Conservation (phyloP, 2,888 invertebrate species). For the Acleris holmiana region DNA sequence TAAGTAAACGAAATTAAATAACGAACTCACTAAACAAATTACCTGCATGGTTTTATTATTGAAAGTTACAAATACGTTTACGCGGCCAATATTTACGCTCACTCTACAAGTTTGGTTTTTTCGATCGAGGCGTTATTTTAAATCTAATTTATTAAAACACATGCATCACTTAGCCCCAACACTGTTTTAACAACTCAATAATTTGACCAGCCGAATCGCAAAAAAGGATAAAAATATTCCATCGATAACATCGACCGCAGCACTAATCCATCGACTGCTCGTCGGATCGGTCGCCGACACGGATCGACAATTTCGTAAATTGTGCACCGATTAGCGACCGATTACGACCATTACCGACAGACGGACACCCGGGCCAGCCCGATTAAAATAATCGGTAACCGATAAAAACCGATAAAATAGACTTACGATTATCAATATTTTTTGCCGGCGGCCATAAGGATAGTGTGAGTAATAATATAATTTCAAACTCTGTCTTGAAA, state of each 20-base stretch:
- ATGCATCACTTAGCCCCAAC: conserved; percentile 31
- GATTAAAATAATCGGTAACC: conserved; percentile 83
- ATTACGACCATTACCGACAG: conserved; percentile 82
- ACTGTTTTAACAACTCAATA: conserved; percentile 33
- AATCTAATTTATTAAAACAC: conserved; percentile 32
- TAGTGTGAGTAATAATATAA: conserved; percentile 50
- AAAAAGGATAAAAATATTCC: conserved; percentile 40
- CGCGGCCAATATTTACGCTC: not conserved
- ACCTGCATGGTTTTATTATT: not conserved
- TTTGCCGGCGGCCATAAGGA: conserved; percentile 51
- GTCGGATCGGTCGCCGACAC: conserved; percentile 78
- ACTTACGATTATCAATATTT: conserved; percentile 66
- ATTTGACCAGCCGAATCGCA: conserved; percentile 17
- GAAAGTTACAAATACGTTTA: not conserved
- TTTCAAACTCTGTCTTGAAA: conserved; percentile 41
- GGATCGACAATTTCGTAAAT: conserved; percentile 84
- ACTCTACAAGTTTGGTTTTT: not conserved
- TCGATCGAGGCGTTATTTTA: conserved; percentile 37
- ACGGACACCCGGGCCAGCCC: conserved; percentile 79
- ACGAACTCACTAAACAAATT: conserved; percentile 19
- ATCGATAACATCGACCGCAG: conserved; percentile 58
- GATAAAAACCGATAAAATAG: conserved; percentile 80
- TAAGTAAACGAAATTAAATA: conserved; percentile 14
- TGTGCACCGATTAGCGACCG: conserved; percentile 82
- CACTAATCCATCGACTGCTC: conserved; percentile 65